phyloP scores from a whole-genome alignment of 2,888 invertebrate species.

The Oscheius onirici region DNA sequence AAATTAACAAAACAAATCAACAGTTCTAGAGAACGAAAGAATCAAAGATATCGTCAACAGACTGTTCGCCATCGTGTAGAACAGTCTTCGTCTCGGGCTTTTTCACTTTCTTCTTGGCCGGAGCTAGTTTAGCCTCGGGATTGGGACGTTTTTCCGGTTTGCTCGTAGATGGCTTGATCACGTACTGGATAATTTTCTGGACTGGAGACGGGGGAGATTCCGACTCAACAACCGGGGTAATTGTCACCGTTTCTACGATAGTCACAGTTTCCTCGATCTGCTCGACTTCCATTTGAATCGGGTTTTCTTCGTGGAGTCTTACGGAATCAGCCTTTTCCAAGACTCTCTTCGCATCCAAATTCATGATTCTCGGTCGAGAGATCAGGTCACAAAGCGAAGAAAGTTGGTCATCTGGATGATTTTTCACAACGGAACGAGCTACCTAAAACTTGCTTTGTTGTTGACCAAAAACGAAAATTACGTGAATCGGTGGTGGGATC shows the following conservation, averaged over 20 bases:
- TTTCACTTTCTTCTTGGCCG: conserved; percentile 22
- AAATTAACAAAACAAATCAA: conserved; percentile 11
- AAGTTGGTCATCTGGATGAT: conserved; percentile 23
- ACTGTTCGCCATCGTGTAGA: conserved; percentile 52
- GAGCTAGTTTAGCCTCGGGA: background rate
- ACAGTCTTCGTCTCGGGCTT: conserved; percentile 22
- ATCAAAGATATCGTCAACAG: conserved; percentile 51
- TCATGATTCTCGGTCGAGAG: conserved; percentile 34
- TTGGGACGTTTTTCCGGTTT: conserved; percentile 10
- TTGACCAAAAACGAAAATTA: conserved; percentile 9
- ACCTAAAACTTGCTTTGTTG: conserved; percentile 22
- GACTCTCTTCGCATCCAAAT: background rate
- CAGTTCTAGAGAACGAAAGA: conserved; percentile 31
- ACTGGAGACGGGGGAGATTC: too few species aligned
- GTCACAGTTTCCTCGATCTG: background rate
- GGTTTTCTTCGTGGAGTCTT: background rate
- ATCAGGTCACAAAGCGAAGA: conserved; percentile 38
- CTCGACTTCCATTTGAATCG: conserved; percentile 4
- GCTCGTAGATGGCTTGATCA: too few species aligned
- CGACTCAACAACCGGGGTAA: background rate
- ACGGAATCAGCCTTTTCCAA: background rate
- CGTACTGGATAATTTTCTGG: too few species aligned
- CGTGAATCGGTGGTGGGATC: conserved; percentile 54
- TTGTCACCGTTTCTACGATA: background rate
- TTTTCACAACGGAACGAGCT: conserved; percentile 27